phyloP scores from a whole-genome alignment of 2,113 vertebrate genomes.

The Ranitomeya imitator region DNA sequence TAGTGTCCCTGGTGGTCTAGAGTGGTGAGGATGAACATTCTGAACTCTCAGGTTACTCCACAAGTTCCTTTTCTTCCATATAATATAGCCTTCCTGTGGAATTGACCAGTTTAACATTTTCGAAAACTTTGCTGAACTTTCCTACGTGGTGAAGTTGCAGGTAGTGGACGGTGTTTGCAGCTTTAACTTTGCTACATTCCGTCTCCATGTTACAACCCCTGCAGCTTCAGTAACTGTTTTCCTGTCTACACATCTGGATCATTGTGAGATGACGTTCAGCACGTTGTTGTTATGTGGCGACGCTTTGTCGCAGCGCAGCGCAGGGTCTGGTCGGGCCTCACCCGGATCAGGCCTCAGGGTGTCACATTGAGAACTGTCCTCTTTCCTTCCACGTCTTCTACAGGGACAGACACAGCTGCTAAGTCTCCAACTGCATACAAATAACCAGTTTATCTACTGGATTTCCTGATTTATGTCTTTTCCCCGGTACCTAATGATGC shows the following conservation, averaged over 20 bases:
- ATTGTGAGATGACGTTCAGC: background rate
- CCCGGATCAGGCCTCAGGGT: background rate
- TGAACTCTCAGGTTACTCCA: too few species aligned
- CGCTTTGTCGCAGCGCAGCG: background rate
- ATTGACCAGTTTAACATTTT: too few species aligned
- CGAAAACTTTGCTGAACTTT: too few species aligned
- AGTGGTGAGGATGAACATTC: too few species aligned
- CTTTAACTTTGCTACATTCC: background rate
- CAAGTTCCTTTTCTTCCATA: too few species aligned
- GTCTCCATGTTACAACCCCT: background rate
- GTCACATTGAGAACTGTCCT: background rate
- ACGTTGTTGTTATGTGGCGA: background rate
- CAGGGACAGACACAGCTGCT: slow-evolving; percentile 7
- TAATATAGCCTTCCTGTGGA: too few species aligned
- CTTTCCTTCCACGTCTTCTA: background rate
- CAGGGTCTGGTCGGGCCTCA: background rate
- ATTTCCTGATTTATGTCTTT: slow-evolving; percentile 34
- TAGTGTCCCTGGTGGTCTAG: too few species aligned
- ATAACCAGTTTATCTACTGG: slow-evolving; percentile 8
- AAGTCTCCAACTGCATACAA: slow-evolving; percentile 8
- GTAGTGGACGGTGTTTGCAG: background rate
- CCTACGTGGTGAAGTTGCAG: too few species aligned
- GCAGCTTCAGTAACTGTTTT: background rate
- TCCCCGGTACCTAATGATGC: slow-evolving; percentile 30
- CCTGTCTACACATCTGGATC: background rate